Conservation (phyloP, 1,140 invertebrate species). For the Littorina saxatilis region DNA sequence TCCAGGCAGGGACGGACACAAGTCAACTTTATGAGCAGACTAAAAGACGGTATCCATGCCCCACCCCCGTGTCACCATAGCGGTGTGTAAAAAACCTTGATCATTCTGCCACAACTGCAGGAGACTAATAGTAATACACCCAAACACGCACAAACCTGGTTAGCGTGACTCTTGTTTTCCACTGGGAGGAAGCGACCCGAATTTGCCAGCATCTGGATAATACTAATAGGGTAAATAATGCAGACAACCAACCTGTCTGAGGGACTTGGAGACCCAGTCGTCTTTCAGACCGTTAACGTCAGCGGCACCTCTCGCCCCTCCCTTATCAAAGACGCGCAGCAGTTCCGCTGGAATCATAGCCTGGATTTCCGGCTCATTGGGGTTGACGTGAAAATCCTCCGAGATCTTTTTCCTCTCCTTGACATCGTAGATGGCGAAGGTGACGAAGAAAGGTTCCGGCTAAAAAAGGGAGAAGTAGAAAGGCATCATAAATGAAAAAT, state of each 20-base stretch:
- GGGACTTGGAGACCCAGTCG: constrained; percentile 79
- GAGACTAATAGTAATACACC: no score
- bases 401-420: constrained; percentile 90
- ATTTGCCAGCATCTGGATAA: no score
- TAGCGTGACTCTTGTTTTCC: no score
- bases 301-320: constrained; percentile 63
- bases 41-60: no score
- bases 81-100: no score
- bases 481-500: background rate
- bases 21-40: no score
- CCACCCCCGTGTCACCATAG: no score
- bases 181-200: no score
- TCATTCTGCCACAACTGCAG: no score
- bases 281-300: constrained; percentile 80
- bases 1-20: no score
- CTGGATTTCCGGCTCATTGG: constrained; percentile 84
- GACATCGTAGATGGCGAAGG: constrained; percentile 90
- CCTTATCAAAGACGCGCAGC: constrained; percentile 63
- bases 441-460: constrained; percentile 94
- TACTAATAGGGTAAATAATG: no score
- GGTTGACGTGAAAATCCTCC: constrained; percentile 95
- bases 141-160: no score
- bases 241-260: constrained; percentile 66
- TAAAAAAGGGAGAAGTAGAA: constrained; percentile 62
- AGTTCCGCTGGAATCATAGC: constrained; percentile 78